Percentiles rank a stretch among this genome's conserved stretches.
Evolutionary conservation across 2,888 invertebrate genomes (phyloP).

Genomic region (Osmoderma eremita): DNA sequence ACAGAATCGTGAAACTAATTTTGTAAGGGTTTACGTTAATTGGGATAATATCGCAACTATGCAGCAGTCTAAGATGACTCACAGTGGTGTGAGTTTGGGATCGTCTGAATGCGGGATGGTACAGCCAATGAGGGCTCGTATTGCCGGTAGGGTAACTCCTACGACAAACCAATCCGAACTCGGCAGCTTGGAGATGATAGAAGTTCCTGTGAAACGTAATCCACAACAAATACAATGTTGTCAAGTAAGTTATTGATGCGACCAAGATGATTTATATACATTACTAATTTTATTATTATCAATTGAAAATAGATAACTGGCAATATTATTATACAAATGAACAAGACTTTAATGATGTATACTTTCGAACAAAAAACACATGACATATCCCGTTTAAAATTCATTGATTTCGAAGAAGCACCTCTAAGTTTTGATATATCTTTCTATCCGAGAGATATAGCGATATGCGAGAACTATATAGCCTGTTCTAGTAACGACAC

Average conservation of each 20-base stretch:
- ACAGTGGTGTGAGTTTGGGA: conserved; percentile 60
- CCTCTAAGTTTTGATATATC: conserved; percentile 73
- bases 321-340: conserved; percentile 62
- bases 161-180: conserved; percentile 72
- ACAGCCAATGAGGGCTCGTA: conserved; percentile 73
- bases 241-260: conserved; percentile 60
- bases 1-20: conserved; percentile 64
- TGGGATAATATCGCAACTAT: conserved; percentile 71
- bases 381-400: conserved; percentile 73
- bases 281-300: no score
- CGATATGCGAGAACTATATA: conserved; percentile 75
- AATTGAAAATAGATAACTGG: conserved; percentile 62
- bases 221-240: conserved; percentile 73
- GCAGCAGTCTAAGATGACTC: conserved; percentile 64
- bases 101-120: conserved; percentile 63
- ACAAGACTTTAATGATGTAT: conserved; percentile 65
- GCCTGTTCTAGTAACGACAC: conserved; percentile 71
- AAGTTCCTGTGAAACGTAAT: conserved; percentile 72
- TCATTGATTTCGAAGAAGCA: conserved; percentile 76
- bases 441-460: conserved; percentile 70
- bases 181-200: conserved; percentile 76
- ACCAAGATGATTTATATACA: not conserved
- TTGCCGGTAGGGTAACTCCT: conserved; percentile 80
- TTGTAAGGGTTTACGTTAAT: conserved; percentile 79
- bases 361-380: conserved; percentile 73